Evolutionary conservation across 2,797 vertebrate species (phyloP), one percentile per base, ranked within the genome.

Genomic region (Lacerta bilineata): DNA sequence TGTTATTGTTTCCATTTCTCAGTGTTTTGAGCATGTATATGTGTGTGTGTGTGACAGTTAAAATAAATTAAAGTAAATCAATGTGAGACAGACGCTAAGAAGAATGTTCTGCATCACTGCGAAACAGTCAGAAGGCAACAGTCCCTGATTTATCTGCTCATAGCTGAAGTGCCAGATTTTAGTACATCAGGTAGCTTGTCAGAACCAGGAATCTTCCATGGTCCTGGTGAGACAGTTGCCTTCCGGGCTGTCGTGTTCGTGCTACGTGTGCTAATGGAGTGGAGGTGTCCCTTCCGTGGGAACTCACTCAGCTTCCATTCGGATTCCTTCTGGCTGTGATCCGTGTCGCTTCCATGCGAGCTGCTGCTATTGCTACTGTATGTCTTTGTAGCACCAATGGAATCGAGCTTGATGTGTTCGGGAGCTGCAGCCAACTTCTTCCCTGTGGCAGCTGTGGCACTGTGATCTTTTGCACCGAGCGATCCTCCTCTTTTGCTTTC

Each of bases 41-140:
- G 33, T 94, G 93, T 93, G 94, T 89, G 95, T 96, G 94, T 89
- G 95, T 96, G 96, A 96, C 93, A 94, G 95, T 97, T 97, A 98
- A 98, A 99, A 99, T 99, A 99, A 99, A 98, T 99, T 98, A 99
- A 98, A 98, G 97, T 96, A 97, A 98, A 98, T 97, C 97, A 97
- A 98, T 90, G 91, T 94, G 95, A 97, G 95, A 96, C 96, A 95
- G 94, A 95, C 97, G 93, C 95, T 91, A 95, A 94, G 97, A 95
- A 96, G 94, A 95, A 93, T 93, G 94, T 96, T 96, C 95, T 94
- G 96, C 84, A 92, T 95, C 91, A 92, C 92, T 95, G 94, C 94
- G 95, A 96, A 94, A 93, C 95, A 96, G 94, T 93, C 94, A 93
- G 95, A 96, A 95, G 89, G 92, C 95, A 94, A 95, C 93, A 90